Evolutionary conservation across 1,140 invertebrate species (phyloP).

Genomic region (Drosophila nasuta): DNA sequence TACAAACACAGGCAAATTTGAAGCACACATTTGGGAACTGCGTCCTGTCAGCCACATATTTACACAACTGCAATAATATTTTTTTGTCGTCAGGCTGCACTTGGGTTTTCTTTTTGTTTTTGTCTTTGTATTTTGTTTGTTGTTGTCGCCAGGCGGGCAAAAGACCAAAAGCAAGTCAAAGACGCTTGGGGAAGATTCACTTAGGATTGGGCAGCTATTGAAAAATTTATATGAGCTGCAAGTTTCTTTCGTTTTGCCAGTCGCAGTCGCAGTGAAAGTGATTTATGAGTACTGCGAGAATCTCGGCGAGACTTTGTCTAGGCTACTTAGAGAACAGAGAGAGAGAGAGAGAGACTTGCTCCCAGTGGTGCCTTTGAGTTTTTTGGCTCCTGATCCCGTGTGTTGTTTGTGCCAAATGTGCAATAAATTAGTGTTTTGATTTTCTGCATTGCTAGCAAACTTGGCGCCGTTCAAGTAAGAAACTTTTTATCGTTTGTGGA

Average conservation of each 20-base stretch:
- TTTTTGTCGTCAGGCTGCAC: conserved; percentile 70
- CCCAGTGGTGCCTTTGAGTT: conserved; percentile 53
- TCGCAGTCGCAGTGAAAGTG: conserved; percentile 62
- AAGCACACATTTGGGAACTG: conserved; percentile 61
- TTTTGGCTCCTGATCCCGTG: conserved; percentile 39
- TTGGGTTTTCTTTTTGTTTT: conserved; percentile 41
- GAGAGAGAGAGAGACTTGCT: conserved; percentile 21
- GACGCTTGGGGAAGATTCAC: conserved; percentile 34
- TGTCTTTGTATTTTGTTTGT: too few species aligned
- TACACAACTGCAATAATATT: conserved; percentile 82
- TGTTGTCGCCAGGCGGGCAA: conserved; percentile 19
- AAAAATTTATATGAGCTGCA: conserved; percentile 66
- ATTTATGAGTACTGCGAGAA: conserved; percentile 61
- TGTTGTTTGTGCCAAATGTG: conserved; percentile 75
- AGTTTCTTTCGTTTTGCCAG: conserved; percentile 26
- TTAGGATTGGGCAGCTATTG: conserved; percentile 46
- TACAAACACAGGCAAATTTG: conserved; percentile 50
- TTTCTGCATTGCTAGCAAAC: conserved; percentile 65
- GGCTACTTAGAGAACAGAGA: conserved; percentile 50
- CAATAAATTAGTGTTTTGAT: conserved; percentile 83
- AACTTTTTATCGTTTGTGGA: conserved; percentile 73
- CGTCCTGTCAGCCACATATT: conserved; percentile 60
- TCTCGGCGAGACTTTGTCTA: conserved; percentile 60
- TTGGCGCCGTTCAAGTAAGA: conserved; percentile 72
- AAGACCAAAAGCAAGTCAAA: conserved; percentile 28